Percentiles rank a stretch among this genome's conserved stretches.
phyloP scores from a whole-genome alignment of 2,797 vertebrate genomes.

The Linurgus olivaceus region DNA sequence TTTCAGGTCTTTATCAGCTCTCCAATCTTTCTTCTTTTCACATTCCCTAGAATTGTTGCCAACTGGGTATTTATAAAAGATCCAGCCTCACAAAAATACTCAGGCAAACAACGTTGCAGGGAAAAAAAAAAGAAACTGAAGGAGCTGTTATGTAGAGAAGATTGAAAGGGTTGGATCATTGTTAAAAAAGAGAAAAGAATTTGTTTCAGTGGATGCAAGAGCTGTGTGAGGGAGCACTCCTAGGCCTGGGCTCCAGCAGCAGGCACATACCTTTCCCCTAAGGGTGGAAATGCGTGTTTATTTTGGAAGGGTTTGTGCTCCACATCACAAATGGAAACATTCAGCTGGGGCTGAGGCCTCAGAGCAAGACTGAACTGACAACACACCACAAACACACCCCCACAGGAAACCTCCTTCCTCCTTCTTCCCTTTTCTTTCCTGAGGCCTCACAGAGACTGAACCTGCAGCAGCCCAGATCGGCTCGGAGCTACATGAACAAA shows the following conservation, averaged over 20 bases:
- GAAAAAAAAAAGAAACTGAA: background rate
- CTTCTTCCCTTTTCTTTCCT: constrained; percentile 22
- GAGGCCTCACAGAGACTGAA: constrained; percentile 13
- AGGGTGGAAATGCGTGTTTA: background rate
- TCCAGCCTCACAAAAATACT: background rate
- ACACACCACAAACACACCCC: background rate
- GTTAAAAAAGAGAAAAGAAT: background rate
- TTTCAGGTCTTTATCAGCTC: constrained; percentile 50
- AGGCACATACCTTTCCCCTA: background rate
- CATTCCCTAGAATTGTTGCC: constrained; percentile 1
- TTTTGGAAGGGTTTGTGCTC: constrained; percentile 42
- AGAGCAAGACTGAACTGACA: constrained; percentile 23
- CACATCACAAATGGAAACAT: constrained; percentile 43
- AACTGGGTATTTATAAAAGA: background rate
- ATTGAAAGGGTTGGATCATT: background rate
- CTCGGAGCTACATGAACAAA: background rate
- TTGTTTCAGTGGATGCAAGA: background rate
- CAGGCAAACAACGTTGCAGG: background rate
- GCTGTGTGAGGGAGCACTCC: background rate
- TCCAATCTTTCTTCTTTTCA: constrained; percentile 17
- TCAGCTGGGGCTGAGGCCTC: background rate
- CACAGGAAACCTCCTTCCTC: constrained; percentile 64
- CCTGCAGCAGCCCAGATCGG: background rate
- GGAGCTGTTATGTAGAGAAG: background rate
- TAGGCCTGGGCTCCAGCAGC: background rate